phyloP scores from a whole-genome alignment of 1,140 invertebrate genomes.

The Drosophila varians region DNA sequence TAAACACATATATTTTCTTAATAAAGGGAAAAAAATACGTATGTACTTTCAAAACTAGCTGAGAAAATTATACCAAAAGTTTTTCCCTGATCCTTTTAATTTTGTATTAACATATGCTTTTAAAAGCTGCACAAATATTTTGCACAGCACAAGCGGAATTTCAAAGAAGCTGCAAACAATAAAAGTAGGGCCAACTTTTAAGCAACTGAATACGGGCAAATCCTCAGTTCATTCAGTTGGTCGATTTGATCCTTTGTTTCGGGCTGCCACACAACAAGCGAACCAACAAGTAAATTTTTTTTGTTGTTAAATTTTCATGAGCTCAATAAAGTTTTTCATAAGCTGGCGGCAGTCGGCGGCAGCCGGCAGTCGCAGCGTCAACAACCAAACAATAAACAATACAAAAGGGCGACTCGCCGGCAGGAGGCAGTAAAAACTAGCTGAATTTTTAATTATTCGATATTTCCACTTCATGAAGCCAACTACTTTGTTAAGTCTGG shows the following conservation, averaged over 20 bases:
- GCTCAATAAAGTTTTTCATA: slow-evolving; percentile 60
- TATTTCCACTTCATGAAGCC: slow-evolving; percentile 51
- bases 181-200: slow-evolving; percentile 53
- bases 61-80: not conserved
- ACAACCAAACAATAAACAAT: slow-evolving; percentile 65
- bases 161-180: slow-evolving; percentile 31
- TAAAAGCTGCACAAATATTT: slow-evolving; percentile 9
- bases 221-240: slow-evolving; percentile 34
- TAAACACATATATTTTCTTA: not conserved
- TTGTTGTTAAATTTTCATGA: slow-evolving; percentile 66
- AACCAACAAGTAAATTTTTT: slow-evolving; percentile 11
- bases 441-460: slow-evolving; percentile 76
- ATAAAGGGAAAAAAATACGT: too few relatives aligned
- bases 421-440: slow-evolving; percentile 59
- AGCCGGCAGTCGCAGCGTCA: slow-evolving; percentile 15
- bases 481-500: slow-evolving; percentile 9
- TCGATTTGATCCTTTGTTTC: slow-evolving; percentile 33
- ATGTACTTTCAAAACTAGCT: too few relatives aligned
- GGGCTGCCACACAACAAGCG: slow-evolving; percentile 8
- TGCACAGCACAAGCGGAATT: slow-evolving; percentile 20
- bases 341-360: slow-evolving; percentile 34
- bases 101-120: not conserved
- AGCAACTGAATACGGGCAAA: slow-evolving; percentile 40
- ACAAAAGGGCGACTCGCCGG: not conserved
- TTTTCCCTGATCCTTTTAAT: not conserved